A percentile compares a stretch with the other conserved stretches of the same genome.
These are phyloP conservation scores for cat (Felis catus) DNA, from an alignment of 2,113 vertebrate genomes.

Conservation along the genomic window DNA sequence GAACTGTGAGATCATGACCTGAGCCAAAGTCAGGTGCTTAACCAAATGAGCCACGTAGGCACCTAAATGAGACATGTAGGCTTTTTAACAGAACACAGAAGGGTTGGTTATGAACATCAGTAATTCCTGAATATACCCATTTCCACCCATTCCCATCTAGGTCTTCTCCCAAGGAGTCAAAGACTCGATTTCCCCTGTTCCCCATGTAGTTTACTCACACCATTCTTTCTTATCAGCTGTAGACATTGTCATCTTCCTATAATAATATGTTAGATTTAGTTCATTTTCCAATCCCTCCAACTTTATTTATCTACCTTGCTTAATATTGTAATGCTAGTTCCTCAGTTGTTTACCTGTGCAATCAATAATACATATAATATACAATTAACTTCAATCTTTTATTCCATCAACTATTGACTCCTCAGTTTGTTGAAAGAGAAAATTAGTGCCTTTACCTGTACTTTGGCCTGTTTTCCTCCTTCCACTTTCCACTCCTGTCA, in stretches of 20 bases:
- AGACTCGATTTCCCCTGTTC: neutral
- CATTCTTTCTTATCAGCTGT: neutral
- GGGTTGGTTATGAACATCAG: neutral
- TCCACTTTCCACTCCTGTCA: neutral
- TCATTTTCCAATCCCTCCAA: neutral
- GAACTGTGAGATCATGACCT: too few relatives aligned
- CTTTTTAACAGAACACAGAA: neutral
- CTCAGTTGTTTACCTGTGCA: neutral
- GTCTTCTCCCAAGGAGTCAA: neutral
- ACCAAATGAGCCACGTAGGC: too few relatives aligned
- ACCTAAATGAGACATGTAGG: too few relatives aligned
- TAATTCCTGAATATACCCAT: neutral
- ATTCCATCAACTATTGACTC: neutral
- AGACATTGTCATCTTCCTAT: neutral
- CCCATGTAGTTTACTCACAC: neutral
- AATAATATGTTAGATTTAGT: neutral
- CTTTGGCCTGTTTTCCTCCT: neutral
- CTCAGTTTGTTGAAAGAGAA: conserved; percentile 7
- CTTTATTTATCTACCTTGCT: neutral
- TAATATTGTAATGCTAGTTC: neutral
- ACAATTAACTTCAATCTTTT: neutral
- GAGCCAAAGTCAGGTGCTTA: too few relatives aligned
- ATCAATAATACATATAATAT: neutral
- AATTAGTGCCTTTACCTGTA: neutral
- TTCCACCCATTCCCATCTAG: neutral